Evolutionary conservation across 2,888 invertebrate genomes (phyloP).

Genomic region (Chrysopilus asiliformis): DNA sequence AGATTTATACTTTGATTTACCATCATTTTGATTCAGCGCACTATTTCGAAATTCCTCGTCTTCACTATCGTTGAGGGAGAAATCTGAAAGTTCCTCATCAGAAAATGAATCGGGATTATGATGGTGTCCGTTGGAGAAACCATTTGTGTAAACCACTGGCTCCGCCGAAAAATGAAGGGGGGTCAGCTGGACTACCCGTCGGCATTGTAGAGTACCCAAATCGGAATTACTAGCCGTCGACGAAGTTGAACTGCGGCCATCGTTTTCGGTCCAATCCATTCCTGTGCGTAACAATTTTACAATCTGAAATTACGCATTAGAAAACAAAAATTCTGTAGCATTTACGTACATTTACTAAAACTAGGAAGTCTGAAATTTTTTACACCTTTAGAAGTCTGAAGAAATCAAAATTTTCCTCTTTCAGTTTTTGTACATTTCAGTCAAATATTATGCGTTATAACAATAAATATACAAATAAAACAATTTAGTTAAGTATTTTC

Average conservation of each 20-base stretch:
- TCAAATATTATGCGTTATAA: no score
- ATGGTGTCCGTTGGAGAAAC: slow-evolving; percentile 17
- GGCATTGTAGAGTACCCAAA: neutral
- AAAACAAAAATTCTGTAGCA: no score
- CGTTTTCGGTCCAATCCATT: slow-evolving; percentile 13
- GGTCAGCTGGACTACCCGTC: slow-evolving; percentile 4
- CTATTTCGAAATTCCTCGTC: slow-evolving; percentile 45
- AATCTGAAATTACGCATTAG: no score
- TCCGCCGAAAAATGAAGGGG: neutral
- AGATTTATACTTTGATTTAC: slow-evolving; percentile 15
- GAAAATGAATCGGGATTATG: slow-evolving; percentile 30
- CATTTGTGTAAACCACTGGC: slow-evolving; percentile 1
- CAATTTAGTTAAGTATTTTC: no score
- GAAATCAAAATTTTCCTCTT: no score
- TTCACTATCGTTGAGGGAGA: slow-evolving; percentile 65
- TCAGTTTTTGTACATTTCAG: no score
- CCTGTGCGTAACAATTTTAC: no score
- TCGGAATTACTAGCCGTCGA: slow-evolving; percentile 11
- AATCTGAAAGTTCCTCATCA: slow-evolving; percentile 41
- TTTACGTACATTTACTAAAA: no score
- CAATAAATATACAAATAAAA: no score
- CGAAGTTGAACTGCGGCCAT: slow-evolving; percentile 13
- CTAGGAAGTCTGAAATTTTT: no score
- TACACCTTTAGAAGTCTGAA: no score
- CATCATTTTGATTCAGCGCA: slow-evolving; percentile 21